A percentile compares a stretch with the other conserved stretches of the same genome.
Evolutionary conservation across 2,113 vertebrate species (phyloP).

Genomic region (Rhizomys pruinosus): DNA sequence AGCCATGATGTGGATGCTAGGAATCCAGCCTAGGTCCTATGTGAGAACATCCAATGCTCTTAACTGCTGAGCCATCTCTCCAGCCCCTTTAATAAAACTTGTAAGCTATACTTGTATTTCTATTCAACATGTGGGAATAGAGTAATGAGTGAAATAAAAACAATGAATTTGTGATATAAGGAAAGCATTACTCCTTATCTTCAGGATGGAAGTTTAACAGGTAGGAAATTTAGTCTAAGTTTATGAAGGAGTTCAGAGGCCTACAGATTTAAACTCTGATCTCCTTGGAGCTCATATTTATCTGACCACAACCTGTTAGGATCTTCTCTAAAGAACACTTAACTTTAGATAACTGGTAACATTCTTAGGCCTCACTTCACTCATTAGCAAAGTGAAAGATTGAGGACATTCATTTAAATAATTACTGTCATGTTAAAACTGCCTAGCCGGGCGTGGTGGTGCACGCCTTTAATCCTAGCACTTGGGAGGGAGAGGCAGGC

Average conservation of each 20-base stretch:
- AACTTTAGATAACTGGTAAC: neutral
- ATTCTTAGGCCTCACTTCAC: neutral
- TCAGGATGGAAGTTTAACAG: neutral
- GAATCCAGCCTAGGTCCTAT: no score
- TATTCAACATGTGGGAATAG: neutral
- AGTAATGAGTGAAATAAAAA: slow-evolving; percentile 22
- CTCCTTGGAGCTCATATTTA: neutral
- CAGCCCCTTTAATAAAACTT: slow-evolving; percentile 17
- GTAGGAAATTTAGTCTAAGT: slow-evolving; percentile 12
- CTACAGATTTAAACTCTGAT: slow-evolving; percentile 4
- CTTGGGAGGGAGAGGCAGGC: no score
- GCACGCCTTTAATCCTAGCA: no score
- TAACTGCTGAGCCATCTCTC: no score
- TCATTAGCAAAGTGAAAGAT: neutral
- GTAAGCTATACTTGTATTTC: neutral
- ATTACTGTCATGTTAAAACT: no score
- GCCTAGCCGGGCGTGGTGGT: no score
- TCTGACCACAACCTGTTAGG: neutral
- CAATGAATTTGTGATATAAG: neutral
- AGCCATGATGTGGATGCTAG: no score
- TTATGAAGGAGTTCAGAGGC: slow-evolving; percentile 21
- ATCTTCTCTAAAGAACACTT: slow-evolving; percentile 17
- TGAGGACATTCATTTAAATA: no score
- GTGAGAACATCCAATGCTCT: no score
- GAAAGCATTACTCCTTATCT: neutral